Percentiles rank a stretch among this genome's conserved stretches.
phyloP scores from a whole-genome alignment of 1,140 invertebrate species.

The Bombus confusus region DNA sequence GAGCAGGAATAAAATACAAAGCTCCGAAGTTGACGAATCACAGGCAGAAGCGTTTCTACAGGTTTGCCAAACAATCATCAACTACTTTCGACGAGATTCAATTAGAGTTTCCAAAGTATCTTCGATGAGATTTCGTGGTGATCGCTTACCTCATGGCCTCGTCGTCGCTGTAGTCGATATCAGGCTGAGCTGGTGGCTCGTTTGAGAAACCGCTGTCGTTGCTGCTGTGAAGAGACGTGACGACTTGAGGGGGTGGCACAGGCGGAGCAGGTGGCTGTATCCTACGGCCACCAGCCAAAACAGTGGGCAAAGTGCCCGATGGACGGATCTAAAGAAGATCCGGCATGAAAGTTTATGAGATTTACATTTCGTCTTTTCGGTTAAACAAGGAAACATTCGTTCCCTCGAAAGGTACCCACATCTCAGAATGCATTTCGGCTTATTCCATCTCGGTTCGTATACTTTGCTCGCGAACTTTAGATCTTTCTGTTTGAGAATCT shows the following conservation, averaged over 20 bases:
- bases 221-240: slow-evolving; percentile 92
- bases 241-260: slow-evolving; percentile 81
- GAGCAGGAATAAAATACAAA: slow-evolving; percentile 36
- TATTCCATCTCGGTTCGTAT: neutral
- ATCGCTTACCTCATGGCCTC: slow-evolving; percentile 89
- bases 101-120: slow-evolving; percentile 25
- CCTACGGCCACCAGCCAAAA: slow-evolving; percentile 77
- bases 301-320: slow-evolving; percentile 80
- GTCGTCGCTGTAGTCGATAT: slow-evolving; percentile 95
- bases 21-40: slow-evolving; percentile 19
- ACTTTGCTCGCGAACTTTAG: neutral
- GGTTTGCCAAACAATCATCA: slow-evolving; percentile 21
- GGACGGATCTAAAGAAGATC: slow-evolving; percentile 76
- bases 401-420: neutral
- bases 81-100: slow-evolving; percentile 3
- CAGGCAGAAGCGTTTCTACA: slow-evolving; percentile 50
- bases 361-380: slow-evolving; percentile 7
- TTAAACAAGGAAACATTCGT: neutral
- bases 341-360: neutral
- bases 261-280: slow-evolving; percentile 82
- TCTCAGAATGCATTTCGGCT: neutral
- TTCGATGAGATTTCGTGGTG: neutral
- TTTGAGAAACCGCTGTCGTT: slow-evolving; percentile 96
- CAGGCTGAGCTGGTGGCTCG: slow-evolving; percentile 93
- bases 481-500: neutral